Evolutionary conservation across 2,113 vertebrate species (phyloP).

Genomic region (Micronycteris hirsuta): DNA sequence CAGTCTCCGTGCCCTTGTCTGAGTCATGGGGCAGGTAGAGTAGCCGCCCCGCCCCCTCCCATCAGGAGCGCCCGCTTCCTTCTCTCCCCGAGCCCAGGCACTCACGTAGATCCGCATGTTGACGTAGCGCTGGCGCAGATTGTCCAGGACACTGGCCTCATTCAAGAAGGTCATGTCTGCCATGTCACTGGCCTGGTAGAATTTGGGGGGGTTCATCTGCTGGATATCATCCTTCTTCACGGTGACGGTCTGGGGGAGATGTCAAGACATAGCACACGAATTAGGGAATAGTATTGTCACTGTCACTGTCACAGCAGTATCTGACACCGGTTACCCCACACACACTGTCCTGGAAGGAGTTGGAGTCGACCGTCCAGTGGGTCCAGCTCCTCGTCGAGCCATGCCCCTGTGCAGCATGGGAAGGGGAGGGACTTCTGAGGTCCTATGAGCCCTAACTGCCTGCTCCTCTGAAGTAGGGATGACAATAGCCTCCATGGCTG

Average conservation of each 20-base stretch:
- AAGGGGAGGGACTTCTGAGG: neutral
- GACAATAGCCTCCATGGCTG: neutral
- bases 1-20: neutral
- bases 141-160: slow-evolving; percentile 46
- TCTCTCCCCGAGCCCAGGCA: neutral
- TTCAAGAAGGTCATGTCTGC: slow-evolving; percentile 70
- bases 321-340: neutral
- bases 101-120: slow-evolving; percentile 57
- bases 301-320: rapidly evolving
- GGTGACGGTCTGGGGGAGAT: neutral
- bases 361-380: neutral
- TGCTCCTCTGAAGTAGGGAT: neutral
- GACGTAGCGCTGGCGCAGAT: slow-evolving; percentile 25
- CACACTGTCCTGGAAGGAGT: neutral
- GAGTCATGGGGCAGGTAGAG: neutral
- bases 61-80: neutral
- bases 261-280: neutral
- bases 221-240: slow-evolving; percentile 61
- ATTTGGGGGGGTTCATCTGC: slow-evolving; percentile 64
- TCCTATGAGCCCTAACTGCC: neutral
- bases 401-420: neutral
- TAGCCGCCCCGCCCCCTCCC: neutral
- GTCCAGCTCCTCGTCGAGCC: neutral
- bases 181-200: slow-evolving; percentile 47
- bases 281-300: neutral